Base-by-base conservation (phyloP, 1,140 invertebrate species). In the Drosophila subpulchrella region DNA sequence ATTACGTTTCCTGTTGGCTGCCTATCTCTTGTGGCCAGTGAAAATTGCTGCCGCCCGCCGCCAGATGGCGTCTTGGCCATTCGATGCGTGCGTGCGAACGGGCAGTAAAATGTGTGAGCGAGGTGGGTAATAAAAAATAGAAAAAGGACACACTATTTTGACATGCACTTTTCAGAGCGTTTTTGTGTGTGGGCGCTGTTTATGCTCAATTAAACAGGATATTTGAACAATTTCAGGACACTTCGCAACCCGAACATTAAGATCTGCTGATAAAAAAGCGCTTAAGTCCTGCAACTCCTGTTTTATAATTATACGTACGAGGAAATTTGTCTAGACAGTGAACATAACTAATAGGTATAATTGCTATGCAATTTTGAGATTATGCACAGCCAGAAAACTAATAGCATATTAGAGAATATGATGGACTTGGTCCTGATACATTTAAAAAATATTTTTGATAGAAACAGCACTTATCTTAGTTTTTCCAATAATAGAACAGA, bases 311-410 rank as follows among this genome's bases (percentile, higher is more conserved):
- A 59, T 27, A 51, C 54, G 48, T 48, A 55, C 66, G 56, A 66
- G 84, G 84, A 89, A 88, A 89, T 80, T 70, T 56, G 83, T 88
- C 83, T 88, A 88, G 83, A 86, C 83, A 82, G 81, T 36, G 20
- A 13, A 51, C 39, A 47, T 6, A 57, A 61, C n/a, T 57, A 48
- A 30, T 47, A 36, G 59, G 71, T 56, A 61, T 61, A 83, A 86
- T 76, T 73, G 78, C 60, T 73, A 62, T 76, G 60, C 68, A 57
- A 32, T 71, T 74, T 74, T 20, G 4, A 20, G 24, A 27, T 12
- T 11, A 44, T 51, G 38, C 70, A 61, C n/a, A 20, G n/a, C 13
- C 20, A 20, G 20, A 20, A 20, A 20, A 20, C 0, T 20, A 20
- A 20, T 20, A 20, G 20, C 20, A 2, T 20, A 20, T 20, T 20